Conservation (phyloP, 2,113 vertebrate species). For the Lonchura striata region DNA sequence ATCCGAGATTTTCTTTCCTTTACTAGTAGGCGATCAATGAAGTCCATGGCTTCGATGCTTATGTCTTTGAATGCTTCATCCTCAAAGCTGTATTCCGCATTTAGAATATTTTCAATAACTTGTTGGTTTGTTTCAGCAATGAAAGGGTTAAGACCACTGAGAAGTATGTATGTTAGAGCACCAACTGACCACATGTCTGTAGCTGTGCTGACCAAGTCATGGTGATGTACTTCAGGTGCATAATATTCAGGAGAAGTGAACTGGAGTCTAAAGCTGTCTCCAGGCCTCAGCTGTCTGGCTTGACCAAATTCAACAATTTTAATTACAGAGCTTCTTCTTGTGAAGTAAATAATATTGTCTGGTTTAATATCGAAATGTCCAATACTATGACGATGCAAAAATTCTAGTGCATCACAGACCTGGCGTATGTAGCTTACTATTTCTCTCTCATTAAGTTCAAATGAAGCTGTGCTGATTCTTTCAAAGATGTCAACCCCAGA, state of each 20-base stretch:
- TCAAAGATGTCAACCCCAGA: conserved; percentile 96
- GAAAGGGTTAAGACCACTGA: conserved; percentile 95
- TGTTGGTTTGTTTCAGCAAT: conserved; percentile 96
- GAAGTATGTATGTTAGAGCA: conserved; percentile 88
- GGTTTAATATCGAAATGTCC: conserved; percentile 96
- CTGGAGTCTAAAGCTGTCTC: conserved; percentile 90
- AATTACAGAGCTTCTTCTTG: conserved; percentile 85
- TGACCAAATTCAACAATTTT: conserved; percentile 98
- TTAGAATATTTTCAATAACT: conserved; percentile 94
- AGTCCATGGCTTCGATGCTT: conserved; percentile 91
- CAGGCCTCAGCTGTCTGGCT: conserved; percentile 88
- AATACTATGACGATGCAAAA: conserved; percentile 86
- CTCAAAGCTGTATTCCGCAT: conserved; percentile 92
- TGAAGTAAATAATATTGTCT: conserved; percentile 94
- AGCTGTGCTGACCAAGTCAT: conserved; percentile 90
- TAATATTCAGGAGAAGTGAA: conserved; percentile 92
- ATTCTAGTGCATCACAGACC: conserved; percentile 90
- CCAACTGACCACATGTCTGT: conserved; percentile 99
- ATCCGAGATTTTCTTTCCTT: conserved; percentile 96
- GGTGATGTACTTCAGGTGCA: conserved; percentile 95
- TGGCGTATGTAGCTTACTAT: conserved; percentile 88
- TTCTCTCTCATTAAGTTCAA: conserved; percentile 91
- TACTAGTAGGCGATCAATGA: conserved; percentile 90
- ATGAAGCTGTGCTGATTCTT: conserved; percentile 84
- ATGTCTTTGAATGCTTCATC: conserved; percentile 92